Evolutionary conservation across 2,113 vertebrate species (phyloP), one percentile per base, ranked within the genome.

Genomic region (Eulemur rufifrons): DNA sequence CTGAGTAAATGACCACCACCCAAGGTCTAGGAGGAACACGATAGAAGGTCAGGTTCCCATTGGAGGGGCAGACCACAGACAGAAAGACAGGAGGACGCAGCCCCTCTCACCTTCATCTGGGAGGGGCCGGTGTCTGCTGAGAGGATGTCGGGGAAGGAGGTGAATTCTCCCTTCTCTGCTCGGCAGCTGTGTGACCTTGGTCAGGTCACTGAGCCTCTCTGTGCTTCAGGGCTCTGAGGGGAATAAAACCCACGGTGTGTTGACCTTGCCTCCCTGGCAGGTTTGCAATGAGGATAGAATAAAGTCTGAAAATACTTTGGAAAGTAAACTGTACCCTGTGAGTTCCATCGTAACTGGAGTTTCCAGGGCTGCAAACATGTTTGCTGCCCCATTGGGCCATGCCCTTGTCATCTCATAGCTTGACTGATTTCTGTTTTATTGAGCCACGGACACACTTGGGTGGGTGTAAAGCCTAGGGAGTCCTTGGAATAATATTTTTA

Each of bases 301-400:
- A 13, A 69, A 83, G 47, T 78, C 42, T 94, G 83, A 23, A 47
- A 42, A 76, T 42, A 21, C 17, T 25, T 14, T 32, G 45, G 34
- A 39, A 83, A 71, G 68, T 32, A 42, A 27, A 80, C 37, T 25
- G 17, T 3, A 3, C 39, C 29, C 47, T 74, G 10, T 10, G 23
- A 42, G 29, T 42, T 82, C 47, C 34, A 15, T 52, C 6, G 0
- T 45, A n/a, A 47, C 13, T 42, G 27, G 39, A 54, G 18, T 52
- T 86, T 66, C 54, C 23, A 42, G 47, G 59, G 12, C 14, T 14
- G 0, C 9, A n/a, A 54, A 13, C 1, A 5, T 12, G 1, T 45
- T 11, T 5, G 14, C 12, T 32, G 5, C 11, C 34, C 1, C 10
- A 5, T 0, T n/a, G 74, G 59, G 21, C 15, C 4, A 5, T 59